Conservation (phyloP, 2,888 invertebrate species). For the Elysia crispata region DNA sequence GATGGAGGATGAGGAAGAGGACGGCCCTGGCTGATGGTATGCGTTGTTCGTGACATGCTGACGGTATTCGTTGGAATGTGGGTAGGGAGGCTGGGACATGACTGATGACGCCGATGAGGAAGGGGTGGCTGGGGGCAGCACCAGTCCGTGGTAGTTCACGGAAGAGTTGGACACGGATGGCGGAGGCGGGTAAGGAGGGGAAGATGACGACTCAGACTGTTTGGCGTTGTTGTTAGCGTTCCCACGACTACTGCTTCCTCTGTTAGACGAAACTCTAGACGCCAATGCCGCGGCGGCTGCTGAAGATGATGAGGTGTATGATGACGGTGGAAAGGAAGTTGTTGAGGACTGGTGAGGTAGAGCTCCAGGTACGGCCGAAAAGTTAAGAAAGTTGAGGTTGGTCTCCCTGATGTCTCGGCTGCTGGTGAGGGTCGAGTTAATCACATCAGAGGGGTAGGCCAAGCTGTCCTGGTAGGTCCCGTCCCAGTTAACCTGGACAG, state of each 20-base stretch:
- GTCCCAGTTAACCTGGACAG: constrained; percentile 54
- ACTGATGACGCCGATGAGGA: background rate
- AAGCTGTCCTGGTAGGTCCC: constrained; percentile 57
- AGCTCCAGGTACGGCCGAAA: constrained; percentile 49
- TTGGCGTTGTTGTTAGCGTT: no score
- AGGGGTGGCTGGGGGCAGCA: background rate
- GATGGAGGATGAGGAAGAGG: background rate
- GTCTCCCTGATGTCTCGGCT: constrained; percentile 65
- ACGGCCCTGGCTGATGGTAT: background rate
- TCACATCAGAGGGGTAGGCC: constrained; percentile 19
- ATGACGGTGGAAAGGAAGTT: no score
- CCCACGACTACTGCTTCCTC: no score
- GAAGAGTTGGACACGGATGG: background rate
- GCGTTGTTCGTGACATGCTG: no score
- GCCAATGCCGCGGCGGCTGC: no score
- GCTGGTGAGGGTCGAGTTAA: background rate
- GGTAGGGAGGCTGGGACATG: no score
- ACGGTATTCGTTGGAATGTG: no score
- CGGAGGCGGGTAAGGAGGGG: background rate
- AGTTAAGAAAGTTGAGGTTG: constrained; percentile 68
- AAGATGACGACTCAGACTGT: no score
- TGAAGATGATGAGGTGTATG: no score
- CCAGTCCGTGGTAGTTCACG: background rate
- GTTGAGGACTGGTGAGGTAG: no score
- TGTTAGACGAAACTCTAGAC: no score